Conservation (phyloP, 2,113 vertebrate species). For the Sialia sialis region DNA sequence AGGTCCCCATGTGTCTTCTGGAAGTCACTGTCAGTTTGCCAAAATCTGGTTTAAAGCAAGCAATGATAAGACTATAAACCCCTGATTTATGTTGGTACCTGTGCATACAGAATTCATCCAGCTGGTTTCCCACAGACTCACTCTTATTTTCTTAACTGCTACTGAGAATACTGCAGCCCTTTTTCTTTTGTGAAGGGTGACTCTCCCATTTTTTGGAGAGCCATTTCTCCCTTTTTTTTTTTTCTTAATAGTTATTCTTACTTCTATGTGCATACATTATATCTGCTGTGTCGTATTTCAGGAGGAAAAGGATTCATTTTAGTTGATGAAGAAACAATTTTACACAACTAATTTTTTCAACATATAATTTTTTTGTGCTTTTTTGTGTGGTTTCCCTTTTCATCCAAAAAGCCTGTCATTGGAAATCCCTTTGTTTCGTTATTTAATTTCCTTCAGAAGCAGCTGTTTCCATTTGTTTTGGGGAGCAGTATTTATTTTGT, state of each 20-base stretch:
- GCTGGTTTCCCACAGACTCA: neutral
- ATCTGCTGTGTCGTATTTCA: neutral
- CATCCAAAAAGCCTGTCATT: slow-evolving; percentile 11
- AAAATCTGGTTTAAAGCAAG: neutral
- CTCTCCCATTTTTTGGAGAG: neutral
- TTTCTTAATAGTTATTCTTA: neutral
- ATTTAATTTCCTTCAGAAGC: slow-evolving; percentile 29
- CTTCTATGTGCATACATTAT: neutral
- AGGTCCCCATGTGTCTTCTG: neutral
- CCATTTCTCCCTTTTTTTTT: neutral
- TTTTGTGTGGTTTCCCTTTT: neutral
- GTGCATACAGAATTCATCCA: neutral
- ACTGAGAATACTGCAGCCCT: neutral
- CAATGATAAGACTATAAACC: neutral
- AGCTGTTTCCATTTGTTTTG: slow-evolving; percentile 38
- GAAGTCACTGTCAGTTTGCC: neutral
- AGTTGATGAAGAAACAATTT: slow-evolving; percentile 2
- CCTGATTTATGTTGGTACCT: neutral
- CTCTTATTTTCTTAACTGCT: neutral
- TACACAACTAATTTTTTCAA: neutral
- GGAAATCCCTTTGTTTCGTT: neutral
- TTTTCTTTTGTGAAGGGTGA: neutral
- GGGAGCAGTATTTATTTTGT: slow-evolving; percentile 50
- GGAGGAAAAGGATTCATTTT: neutral
- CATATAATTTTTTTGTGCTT: neutral